A percentile compares a stretch with the other conserved stretches of the same genome.
phyloP scores from a whole-genome alignment of 2,888 invertebrate species.

The Xestia rhomboidea region DNA sequence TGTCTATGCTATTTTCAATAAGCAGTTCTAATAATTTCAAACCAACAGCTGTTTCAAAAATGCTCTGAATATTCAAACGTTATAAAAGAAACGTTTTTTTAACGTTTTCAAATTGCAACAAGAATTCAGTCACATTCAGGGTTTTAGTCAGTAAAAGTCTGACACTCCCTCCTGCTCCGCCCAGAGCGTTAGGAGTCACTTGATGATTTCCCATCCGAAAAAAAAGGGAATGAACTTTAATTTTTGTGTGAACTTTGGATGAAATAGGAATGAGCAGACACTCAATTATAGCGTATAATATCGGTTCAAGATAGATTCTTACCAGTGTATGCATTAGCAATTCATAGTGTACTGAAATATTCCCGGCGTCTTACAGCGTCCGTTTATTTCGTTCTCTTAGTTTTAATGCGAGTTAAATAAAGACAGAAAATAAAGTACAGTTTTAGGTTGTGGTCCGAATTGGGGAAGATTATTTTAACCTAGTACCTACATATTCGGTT shows the following conservation, averaged over 20 bases:
- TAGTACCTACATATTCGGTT: not conserved
- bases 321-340: slow-evolving; percentile 36
- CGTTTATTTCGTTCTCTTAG: slow-evolving; percentile 36
- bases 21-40: not conserved
- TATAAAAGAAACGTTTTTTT: not conserved
- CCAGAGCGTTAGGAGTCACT: too few species aligned
- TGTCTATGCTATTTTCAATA: too few species aligned
- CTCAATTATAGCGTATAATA: not conserved
- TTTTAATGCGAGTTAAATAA: slow-evolving; percentile 39
- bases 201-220: too few species aligned
- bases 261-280: not conserved
- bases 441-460: slow-evolving; percentile 42
- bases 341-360: slow-evolving; percentile 44
- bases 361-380: not conserved
- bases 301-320: not conserved
- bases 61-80: not conserved
- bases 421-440: slow-evolving; percentile 36
- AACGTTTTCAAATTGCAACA: not conserved
- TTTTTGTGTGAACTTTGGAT: not conserved
- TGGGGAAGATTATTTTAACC: not conserved
- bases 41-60: not conserved
- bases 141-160: too few species aligned
- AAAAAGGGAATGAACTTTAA: too few species aligned
- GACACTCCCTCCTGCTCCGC: too few species aligned
- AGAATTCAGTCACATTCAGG: too few species aligned